Conservation (phyloP, 2,888 invertebrate genomes). For the Pomacea canaliculata region DNA sequence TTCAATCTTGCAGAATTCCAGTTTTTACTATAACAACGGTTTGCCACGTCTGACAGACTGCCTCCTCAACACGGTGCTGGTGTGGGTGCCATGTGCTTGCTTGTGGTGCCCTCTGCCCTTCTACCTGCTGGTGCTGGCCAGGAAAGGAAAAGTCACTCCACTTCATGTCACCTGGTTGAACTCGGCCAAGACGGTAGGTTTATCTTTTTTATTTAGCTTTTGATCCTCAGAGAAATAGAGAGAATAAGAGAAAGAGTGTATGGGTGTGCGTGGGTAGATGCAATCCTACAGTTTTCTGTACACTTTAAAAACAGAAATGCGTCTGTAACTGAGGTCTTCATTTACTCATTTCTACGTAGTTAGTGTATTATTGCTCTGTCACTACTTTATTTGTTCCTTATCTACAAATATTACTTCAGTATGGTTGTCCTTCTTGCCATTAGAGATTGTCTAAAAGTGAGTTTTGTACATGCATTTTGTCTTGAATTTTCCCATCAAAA, state of each 20-base stretch:
- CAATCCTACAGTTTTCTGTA: not conserved
- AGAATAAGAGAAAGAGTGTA: too few species aligned
- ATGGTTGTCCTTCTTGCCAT: not conserved
- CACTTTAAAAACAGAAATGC: not conserved
- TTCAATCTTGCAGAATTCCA: constrained; percentile 22
- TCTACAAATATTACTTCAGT: not conserved
- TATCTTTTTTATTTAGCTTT: too few species aligned
- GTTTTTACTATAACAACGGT: constrained; percentile 7
- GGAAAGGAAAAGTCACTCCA: not conserved
- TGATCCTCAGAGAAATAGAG: too few species aligned
- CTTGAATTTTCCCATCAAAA: too few species aligned
- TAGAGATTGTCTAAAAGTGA: too few species aligned
- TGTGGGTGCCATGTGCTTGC: constrained; percentile 26
- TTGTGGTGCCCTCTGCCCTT: constrained; percentile 26
- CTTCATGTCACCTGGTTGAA: constrained; percentile 28
- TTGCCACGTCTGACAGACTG: constrained; percentile 32
- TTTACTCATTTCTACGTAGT: too few species aligned
- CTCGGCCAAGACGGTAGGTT: constrained; percentile 27
- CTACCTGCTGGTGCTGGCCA: constrained; percentile 14
- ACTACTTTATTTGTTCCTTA: too few species aligned
- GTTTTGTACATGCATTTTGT: too few species aligned
- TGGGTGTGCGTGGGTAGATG: not conserved
- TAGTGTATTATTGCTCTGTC: too few species aligned
- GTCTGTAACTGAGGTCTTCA: too few species aligned
- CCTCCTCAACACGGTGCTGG: constrained; percentile 27